Conservation (phyloP, 2,113 vertebrate genomes). For the Oncorhynchus nerka region DNA sequence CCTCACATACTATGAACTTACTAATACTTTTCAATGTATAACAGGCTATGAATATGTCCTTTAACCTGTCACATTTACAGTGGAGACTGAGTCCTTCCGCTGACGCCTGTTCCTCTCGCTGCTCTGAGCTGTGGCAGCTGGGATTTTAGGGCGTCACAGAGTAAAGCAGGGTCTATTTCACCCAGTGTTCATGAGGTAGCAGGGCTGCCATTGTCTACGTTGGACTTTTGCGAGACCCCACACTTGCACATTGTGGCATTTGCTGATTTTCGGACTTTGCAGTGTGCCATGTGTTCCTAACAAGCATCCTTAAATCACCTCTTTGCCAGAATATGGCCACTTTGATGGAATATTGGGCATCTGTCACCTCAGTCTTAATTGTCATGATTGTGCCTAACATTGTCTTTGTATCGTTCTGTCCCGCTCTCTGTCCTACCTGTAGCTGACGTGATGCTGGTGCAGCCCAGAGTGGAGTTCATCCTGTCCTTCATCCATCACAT, state of each 20-base stretch:
- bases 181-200: neutral
- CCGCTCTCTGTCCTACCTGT: neutral
- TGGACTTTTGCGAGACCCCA: constrained; percentile 20
- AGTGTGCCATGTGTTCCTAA: neutral
- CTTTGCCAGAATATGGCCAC: no score
- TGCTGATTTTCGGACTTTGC: neutral
- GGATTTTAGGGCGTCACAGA: constrained; percentile 37
- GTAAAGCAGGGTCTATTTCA: constrained; percentile 19
- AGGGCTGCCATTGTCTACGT: neutral
- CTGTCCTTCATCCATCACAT: constrained; percentile 98
- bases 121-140: constrained; percentile 5
- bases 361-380: no score
- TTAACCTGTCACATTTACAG: no score
- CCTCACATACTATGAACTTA: no score
- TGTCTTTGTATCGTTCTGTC: neutral
- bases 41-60: no score
- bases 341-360: no score
- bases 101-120: constrained; percentile 36
- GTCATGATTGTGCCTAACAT: no score
- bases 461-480: constrained; percentile 97
- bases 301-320: neutral
- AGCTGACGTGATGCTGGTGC: constrained; percentile 98
- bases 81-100: neutral
- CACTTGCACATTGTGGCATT: constrained; percentile 2
- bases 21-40: no score